Evolutionary conservation across 2,888 invertebrate genomes (phyloP).

Genomic region (Diplazon laetatorius): DNA sequence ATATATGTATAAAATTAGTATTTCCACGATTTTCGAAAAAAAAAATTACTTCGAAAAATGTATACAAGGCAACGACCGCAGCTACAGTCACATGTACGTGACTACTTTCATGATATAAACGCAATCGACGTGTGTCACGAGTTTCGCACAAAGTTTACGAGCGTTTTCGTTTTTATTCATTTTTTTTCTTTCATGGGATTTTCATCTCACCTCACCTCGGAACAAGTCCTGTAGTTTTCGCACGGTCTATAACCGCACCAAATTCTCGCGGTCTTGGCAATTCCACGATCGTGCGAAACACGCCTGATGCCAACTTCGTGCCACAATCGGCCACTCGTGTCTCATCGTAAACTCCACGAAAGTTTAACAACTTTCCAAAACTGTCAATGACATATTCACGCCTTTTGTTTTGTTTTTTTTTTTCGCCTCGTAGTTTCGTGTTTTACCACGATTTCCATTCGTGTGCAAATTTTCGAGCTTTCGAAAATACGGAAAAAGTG

Average conservation of each 20-base stretch:
- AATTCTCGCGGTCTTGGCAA: background rate
- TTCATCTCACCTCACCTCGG: background rate
- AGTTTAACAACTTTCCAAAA: conserved; percentile 42
- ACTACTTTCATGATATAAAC: background rate
- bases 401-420: too few relatives aligned
- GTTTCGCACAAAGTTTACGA: conserved; percentile 12
- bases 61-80: background rate
- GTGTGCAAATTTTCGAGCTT: conserved; percentile 19
- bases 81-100: conserved; percentile 7
- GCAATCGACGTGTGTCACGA: conserved; percentile 7
- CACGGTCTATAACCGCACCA: background rate
- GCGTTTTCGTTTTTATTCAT: conserved; percentile 1
- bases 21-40: too few relatives aligned
- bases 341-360: conserved; percentile 6
- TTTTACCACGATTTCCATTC: conserved; percentile 4
- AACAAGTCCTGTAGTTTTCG: too few relatives aligned
- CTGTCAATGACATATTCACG: conserved; percentile 50
- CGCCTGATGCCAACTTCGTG: background rate
- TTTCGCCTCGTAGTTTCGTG: background rate
- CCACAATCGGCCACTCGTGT: conserved; percentile 39
- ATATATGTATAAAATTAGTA: too few relatives aligned
- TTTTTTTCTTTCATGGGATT: too few relatives aligned
- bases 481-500: conserved; percentile 26
- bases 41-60: background rate
- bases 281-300: conserved; percentile 3